A percentile compares a stretch with the other conserved stretches of the same genome.
Conservation (phyloP, 1,140 invertebrate species). For the Trichonephila clavata region DNA sequence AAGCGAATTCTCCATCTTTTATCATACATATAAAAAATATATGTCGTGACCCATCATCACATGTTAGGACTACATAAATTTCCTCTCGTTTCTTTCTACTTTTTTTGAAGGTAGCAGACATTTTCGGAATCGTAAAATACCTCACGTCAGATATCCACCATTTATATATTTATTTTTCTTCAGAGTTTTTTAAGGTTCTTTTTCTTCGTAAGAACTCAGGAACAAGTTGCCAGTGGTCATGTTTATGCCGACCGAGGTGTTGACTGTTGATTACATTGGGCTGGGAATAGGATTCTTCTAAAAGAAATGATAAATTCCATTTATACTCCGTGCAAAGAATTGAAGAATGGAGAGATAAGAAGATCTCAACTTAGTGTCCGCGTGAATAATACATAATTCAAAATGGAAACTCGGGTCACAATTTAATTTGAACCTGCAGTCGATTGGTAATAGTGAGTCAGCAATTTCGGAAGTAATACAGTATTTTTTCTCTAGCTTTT, state of each 20-base stretch:
- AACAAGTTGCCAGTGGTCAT: conserved; percentile 47
- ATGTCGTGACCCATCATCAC: conserved; percentile 67
- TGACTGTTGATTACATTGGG: conserved; percentile 49
- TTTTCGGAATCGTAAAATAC: conserved; percentile 63
- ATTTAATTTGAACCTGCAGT: background rate
- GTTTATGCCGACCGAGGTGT: conserved; percentile 32
- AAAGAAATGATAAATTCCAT: conserved; percentile 14
- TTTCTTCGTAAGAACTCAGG: background rate
- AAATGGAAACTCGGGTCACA: background rate
- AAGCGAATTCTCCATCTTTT: conserved; percentile 63
- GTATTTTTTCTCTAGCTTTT: too few relatives aligned
- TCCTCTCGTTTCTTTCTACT: background rate
- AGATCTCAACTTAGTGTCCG: background rate
- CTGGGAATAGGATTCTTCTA: background rate
- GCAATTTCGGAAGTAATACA: too few relatives aligned
- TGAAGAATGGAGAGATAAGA: background rate
- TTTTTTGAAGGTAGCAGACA: conserved; percentile 53
- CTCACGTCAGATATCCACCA: conserved; percentile 21
- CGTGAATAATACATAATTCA: conserved; percentile 11
- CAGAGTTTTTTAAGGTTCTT: background rate
- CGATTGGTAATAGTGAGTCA: background rate
- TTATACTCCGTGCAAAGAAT: background rate
- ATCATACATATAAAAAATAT: conserved; percentile 61
- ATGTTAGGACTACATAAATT: conserved; percentile 70
- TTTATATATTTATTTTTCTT: conserved; percentile 52